These are phyloP conservation scores for Camponotus floridanus DNA, from an alignment of 1,140 invertebrate species.

Conservation along the genomic window DNA sequence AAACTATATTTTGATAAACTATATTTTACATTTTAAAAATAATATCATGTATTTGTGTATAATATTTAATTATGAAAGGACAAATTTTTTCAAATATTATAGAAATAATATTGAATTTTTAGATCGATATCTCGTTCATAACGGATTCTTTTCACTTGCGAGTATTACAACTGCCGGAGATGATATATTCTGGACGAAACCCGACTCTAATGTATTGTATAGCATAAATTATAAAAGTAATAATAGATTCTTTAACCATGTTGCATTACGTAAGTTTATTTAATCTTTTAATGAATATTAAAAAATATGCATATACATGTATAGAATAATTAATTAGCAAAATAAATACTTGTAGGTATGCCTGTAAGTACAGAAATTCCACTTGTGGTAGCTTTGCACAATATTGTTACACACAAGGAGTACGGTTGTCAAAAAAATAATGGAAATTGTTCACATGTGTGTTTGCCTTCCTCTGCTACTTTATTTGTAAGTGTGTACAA, in stretches of 20 bases:
- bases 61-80: slow-evolving; percentile 8
- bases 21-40: not conserved
- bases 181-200: slow-evolving; percentile 86
- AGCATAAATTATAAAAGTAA: slow-evolving; percentile 88
- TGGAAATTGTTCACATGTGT: slow-evolving; percentile 92
- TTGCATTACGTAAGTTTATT: slow-evolving; percentile 75
- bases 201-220: slow-evolving; percentile 81
- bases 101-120: slow-evolving; percentile 76
- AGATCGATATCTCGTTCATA: slow-evolving; percentile 78
- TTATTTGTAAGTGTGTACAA: slow-evolving; percentile 63
- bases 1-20: not conserved
- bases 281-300: not conserved
- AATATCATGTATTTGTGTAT: slow-evolving; percentile 21
- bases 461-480: slow-evolving; percentile 85
- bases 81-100: not conserved
- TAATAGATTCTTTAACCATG: slow-evolving; percentile 74
- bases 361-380: slow-evolving; percentile 68
- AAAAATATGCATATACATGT: not conserved
- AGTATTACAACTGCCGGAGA: slow-evolving; percentile 86
- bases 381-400: slow-evolving; percentile 75
- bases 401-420: slow-evolving; percentile 76
- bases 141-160: slow-evolving; percentile 73
- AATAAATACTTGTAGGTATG: slow-evolving; percentile 16
- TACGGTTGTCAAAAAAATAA: slow-evolving; percentile 89
- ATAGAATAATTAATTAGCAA: not conserved